phyloP scores from a whole-genome alignment of 2,113 vertebrate species.

The Tragulus kanchil region DNA sequence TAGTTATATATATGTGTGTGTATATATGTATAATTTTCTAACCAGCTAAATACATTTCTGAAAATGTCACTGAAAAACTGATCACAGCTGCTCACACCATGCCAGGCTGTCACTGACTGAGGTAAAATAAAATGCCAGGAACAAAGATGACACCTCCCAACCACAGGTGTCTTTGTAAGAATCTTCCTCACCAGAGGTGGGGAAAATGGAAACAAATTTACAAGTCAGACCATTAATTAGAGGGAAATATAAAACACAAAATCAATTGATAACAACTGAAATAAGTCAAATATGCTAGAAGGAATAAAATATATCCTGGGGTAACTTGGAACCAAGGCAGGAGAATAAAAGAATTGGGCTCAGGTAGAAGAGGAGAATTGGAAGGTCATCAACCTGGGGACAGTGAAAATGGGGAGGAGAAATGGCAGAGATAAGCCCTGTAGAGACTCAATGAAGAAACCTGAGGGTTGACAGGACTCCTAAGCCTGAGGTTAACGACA shows the following conservation, averaged over 20 bases:
- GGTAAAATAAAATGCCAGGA: not conserved
- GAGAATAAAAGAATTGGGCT: not conserved
- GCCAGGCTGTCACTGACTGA: not conserved
- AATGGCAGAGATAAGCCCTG: not conserved
- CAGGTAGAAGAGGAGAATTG: not conserved
- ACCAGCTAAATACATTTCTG: not conserved
- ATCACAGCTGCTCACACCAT: not conserved
- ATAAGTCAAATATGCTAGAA: not conserved
- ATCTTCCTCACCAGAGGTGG: not conserved
- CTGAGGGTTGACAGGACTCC: not conserved
- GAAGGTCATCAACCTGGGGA: not conserved
- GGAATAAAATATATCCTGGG: not conserved
- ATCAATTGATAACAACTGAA: not conserved
- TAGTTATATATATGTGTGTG: not conserved
- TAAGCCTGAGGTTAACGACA: not conserved
- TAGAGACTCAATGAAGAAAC: not conserved
- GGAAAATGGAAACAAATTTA: not conserved
- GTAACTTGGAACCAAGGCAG: not conserved
- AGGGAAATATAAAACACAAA: constrained; percentile 31
- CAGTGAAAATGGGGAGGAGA: not conserved
- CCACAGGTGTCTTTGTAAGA: not conserved
- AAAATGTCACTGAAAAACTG: not conserved
- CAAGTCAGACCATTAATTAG: not conserved
- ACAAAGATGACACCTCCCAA: not conserved
- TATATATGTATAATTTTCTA: not conserved